Evolutionary conservation across 2,113 vertebrate species (phyloP).

Genomic region (Prionailurus viverrinus): DNA sequence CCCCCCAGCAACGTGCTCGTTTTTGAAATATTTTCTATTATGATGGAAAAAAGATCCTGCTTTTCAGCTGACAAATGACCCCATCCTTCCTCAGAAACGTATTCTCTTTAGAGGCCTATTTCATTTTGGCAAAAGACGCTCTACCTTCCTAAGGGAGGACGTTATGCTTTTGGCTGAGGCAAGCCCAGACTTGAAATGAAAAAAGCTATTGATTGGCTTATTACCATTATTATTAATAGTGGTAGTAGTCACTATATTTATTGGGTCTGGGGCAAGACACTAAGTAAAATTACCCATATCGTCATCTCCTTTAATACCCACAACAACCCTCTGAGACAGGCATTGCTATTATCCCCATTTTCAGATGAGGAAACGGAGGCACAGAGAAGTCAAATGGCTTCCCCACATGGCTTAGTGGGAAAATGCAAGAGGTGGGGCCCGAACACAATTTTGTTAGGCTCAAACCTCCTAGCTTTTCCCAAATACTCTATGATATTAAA

Average conservation of each 20-base stretch:
- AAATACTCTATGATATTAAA: not conserved
- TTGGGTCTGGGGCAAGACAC: not conserved
- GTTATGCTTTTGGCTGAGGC: not conserved
- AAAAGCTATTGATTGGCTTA: not conserved
- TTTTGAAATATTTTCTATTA: constrained; percentile 7
- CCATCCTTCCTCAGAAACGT: not conserved
- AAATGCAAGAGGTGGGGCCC: not conserved
- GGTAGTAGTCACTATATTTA: not conserved
- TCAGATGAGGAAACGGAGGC: not conserved
- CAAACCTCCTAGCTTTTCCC: not conserved
- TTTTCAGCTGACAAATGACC: not conserved
- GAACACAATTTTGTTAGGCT: not conserved
- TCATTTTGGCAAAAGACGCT: constrained; percentile 4
- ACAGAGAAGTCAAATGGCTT: not conserved
- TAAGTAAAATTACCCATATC: not conserved
- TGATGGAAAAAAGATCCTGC: not conserved
- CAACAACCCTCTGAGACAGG: not conserved
- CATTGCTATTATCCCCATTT: not conserved
- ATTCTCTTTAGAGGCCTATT: not conserved
- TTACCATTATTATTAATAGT: not conserved
- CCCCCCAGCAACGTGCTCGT: not conserved
- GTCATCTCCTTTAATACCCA: not conserved
- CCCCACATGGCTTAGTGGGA: not conserved
- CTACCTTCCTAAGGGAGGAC: not conserved
- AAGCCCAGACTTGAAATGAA: not conserved